Evolutionary conservation across 2,888 invertebrate genomes (phyloP), one percentile per base, ranked within the genome.

Genomic region (Phorcus lineatus): DNA sequence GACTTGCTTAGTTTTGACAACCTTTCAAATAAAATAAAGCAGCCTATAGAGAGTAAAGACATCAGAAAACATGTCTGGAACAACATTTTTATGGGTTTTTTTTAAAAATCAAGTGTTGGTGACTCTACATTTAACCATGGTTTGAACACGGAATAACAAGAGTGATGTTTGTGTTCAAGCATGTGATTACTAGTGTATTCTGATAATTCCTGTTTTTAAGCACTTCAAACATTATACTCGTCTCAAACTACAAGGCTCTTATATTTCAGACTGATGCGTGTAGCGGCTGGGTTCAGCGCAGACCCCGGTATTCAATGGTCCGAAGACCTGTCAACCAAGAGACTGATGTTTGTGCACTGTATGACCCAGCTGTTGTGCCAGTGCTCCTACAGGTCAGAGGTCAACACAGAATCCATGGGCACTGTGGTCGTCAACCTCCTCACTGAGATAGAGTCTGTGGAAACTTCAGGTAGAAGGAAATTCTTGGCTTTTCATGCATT

Each of bases 311-410:
- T 17, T 22, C 52, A 75, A 11, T 93, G 94, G 90, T 93, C 94
- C 82, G 92, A 94, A 19, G 93, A 94, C 40, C 94, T 94, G 22
- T 90, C 94, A 16, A 91, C 93, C 67, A 95, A 95, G 88, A 94
- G 95, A 77, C 95, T 95, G 87, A 94, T 95, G 88, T 96, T 94
- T 86, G 94, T 95, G 22, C 94, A 95, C 83, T 94, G 95, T 66
- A 94, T 94, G 76, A 94, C 95, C 0, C 95, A 95, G 90, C 91
- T 95, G 79, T 90, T 96, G 54, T 92, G 92, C 84, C 90, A 91
- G 83, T 90, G 91, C 80, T 90, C 92, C 19, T 91, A 90, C 83
- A 78, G 87, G 78, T 36, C 80, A 19, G 87, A 86, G 47, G 79
- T 89, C 78, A 86, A 87, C 70, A 80, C 85, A 1, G 86, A 87